These are phyloP conservation scores for Lithobates pipiens DNA, from an alignment of 2,797 vertebrate species.

Conservation along the genomic window DNA sequence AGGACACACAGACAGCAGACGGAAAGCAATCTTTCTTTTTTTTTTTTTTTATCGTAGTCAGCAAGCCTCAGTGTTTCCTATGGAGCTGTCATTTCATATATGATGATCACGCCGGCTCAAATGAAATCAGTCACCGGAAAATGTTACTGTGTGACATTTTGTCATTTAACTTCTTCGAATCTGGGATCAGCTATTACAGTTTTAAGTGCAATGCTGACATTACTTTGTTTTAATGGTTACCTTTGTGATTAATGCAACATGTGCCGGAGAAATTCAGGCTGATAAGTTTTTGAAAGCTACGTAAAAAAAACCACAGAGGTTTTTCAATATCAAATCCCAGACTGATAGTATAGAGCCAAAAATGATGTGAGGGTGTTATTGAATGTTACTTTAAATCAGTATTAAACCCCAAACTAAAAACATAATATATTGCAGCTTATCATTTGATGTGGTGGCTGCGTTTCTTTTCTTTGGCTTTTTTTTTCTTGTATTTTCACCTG, in stretches of 20 bases:
- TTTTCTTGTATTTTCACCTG: too few species aligned
- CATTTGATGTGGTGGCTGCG: too few species aligned
- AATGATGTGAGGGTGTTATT: too few species aligned
- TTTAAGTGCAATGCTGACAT: background rate
- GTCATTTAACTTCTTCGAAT: background rate
- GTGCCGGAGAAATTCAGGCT: background rate
- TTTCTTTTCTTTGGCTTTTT: too few species aligned
- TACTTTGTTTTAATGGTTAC: background rate
- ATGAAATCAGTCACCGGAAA: conserved; percentile 1
- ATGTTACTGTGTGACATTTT: background rate
- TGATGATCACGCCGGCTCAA: background rate
- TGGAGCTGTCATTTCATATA: conserved; percentile 18
- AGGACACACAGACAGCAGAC: conserved; percentile 6
- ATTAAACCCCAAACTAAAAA: too few species aligned
- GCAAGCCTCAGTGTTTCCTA: conserved; percentile 19
- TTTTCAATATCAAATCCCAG: background rate
- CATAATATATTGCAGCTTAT: too few species aligned
- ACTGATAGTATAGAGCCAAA: too few species aligned
- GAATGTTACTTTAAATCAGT: too few species aligned
- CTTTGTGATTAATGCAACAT: background rate
- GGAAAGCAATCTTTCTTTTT: background rate
- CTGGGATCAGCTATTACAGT: background rate
- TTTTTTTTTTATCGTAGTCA: background rate
- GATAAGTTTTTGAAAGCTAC: background rate
- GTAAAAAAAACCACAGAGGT: too few species aligned